Evolutionary conservation across 1,140 invertebrate genomes (phyloP).

Genomic region (Nylanderia fulva): DNA sequence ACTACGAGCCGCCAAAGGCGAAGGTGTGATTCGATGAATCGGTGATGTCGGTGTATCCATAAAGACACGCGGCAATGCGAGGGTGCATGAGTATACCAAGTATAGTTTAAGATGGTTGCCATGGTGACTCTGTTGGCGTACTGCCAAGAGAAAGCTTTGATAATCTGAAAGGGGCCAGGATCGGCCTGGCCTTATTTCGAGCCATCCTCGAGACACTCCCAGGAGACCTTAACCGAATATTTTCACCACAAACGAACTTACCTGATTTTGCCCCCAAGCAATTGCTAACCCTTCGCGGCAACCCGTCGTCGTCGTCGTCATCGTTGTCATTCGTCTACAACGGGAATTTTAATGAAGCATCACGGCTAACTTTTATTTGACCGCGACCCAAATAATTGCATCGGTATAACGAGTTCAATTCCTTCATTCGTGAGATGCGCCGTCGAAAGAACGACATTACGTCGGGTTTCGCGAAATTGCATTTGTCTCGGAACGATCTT

Average conservation of each 20-base stretch:
- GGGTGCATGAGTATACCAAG: constrained; percentile 40
- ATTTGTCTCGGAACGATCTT: constrained; percentile 27
- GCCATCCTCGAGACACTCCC: constrained; percentile 71
- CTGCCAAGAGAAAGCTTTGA: constrained; percentile 80
- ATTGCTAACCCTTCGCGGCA: not conserved
- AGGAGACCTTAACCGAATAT: constrained; percentile 75
- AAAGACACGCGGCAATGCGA: constrained; percentile 65
- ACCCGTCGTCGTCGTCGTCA: not conserved
- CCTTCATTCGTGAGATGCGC: not conserved
- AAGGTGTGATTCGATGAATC: constrained; percentile 72
- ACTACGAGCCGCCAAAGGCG: constrained; percentile 31
- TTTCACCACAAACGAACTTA: constrained; percentile 67
- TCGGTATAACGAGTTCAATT: constrained; percentile 17
- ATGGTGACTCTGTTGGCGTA: constrained; percentile 81
- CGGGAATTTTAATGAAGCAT: constrained; percentile 32
- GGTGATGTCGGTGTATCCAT: constrained; percentile 71
- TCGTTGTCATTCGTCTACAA: too few relatives aligned
- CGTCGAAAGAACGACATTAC: not conserved
- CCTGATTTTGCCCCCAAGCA: not conserved
- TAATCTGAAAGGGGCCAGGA: constrained; percentile 77
- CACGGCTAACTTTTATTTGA: constrained; percentile 36
- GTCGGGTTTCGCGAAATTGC: constrained; percentile 36
- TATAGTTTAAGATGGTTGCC: constrained; percentile 81
- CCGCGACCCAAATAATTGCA: constrained; percentile 39
- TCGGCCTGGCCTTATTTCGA: constrained; percentile 78